phyloP scores from a whole-genome alignment of 2,888 invertebrate genomes.

The Ligdia adustata region DNA sequence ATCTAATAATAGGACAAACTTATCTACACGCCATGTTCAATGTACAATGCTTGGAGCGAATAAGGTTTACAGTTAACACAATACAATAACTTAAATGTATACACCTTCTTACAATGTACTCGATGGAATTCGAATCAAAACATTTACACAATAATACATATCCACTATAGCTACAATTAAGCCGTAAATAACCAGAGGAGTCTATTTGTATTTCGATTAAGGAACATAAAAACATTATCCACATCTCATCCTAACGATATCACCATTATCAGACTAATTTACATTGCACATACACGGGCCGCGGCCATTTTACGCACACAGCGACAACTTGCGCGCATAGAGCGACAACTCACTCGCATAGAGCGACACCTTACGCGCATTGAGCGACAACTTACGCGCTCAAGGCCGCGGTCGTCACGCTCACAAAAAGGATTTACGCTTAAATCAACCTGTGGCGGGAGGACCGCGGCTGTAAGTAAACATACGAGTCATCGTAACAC shows the following conservation, averaged over 20 bases:
- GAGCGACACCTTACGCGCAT: too few relatives aligned
- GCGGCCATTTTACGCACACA: constrained; percentile 46
- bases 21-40: constrained; percentile 81
- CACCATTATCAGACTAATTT: constrained; percentile 83
- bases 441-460: too few relatives aligned
- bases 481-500: too few relatives aligned
- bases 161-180: constrained; percentile 81
- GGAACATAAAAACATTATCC: constrained; percentile 83
- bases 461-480: too few relatives aligned
- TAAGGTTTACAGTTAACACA: constrained; percentile 76
- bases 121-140: constrained; percentile 83
- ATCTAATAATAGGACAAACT: constrained; percentile 81
- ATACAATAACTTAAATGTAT: constrained; percentile 82
- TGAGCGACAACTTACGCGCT: too few relatives aligned
- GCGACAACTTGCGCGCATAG: constrained; percentile 65
- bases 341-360: constrained; percentile 74
- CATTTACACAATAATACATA: constrained; percentile 83
- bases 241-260: constrained; percentile 73
- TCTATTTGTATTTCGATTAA: constrained; percentile 82
- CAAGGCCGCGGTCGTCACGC: too few relatives aligned
- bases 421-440: too few relatives aligned
- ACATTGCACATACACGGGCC: constrained; percentile 78
- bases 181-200: constrained; percentile 80
- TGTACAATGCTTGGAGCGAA: constrained; percentile 84
- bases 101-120: constrained; percentile 82